Percentiles rank a stretch among this genome's conserved stretches.
Evolutionary conservation across 2,888 invertebrate genomes (phyloP).

Genomic region (Acanthococcus lagerstroemiae): DNA sequence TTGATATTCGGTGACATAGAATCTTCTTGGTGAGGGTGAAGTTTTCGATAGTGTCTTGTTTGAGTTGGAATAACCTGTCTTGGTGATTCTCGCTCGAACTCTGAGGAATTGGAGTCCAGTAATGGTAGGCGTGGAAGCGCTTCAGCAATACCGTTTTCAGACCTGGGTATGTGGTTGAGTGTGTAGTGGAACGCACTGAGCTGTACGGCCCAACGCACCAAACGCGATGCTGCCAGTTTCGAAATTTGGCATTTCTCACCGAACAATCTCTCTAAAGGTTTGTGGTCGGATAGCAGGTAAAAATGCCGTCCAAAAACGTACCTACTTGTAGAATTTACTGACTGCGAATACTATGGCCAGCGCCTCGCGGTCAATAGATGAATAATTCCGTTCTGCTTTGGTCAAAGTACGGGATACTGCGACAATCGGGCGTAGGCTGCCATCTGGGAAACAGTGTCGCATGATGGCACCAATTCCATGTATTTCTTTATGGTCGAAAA

Average conservation of each 20-base stretch:
- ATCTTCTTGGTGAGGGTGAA: background rate
- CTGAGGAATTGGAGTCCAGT: no score
- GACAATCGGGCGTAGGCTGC: background rate
- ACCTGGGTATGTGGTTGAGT: constrained; percentile 12
- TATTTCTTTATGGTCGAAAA: background rate
- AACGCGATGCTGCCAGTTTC: constrained; percentile 8
- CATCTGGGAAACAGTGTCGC: background rate
- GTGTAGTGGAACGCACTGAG: constrained; percentile 19
- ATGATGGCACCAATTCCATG: no score
- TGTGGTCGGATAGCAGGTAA: constrained; percentile 17
- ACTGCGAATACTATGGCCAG: constrained; percentile 13
- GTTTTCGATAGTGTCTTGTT: background rate
- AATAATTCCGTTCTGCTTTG: constrained; percentile 6
- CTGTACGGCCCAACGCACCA: constrained; percentile 13
- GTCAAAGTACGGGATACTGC: constrained; percentile 11
- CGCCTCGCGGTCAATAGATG: constrained; percentile 4
- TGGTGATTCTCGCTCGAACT: background rate
- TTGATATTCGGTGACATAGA: background rate
- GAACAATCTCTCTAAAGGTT: constrained; percentile 10
- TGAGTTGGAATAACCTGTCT: background rate
- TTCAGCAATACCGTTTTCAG: constrained; percentile 12
- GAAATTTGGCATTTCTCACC: constrained; percentile 5
- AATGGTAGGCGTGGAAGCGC: constrained; percentile 6
- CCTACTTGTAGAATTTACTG: background rate
- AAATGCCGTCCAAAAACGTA: constrained; percentile 8